Evolutionary conservation across 2,888 invertebrate genomes (phyloP).

Genomic region (Patella depressa): DNA sequence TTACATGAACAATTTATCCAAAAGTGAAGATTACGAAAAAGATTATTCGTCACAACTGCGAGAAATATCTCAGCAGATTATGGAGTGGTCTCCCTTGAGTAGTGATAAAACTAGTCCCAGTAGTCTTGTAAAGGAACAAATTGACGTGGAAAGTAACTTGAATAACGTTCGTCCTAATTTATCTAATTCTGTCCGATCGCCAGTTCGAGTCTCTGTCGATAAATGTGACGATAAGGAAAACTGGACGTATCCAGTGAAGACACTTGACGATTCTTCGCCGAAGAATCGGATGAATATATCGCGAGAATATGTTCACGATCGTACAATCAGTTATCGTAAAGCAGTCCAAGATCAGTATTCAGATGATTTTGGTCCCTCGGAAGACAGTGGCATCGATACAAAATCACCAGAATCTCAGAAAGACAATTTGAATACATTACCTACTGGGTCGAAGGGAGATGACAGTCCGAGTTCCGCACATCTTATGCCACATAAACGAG

Average conservation of each 20-base stretch:
- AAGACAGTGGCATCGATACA: conserved; percentile 40
- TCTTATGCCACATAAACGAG: conserved; percentile 58
- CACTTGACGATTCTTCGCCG: neutral
- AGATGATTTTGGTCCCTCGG: conserved; percentile 45
- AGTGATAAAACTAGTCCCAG: conserved; percentile 10
- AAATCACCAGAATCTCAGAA: conserved; percentile 26
- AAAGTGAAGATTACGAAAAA: conserved; percentile 44
- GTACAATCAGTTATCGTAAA: conserved; percentile 55
- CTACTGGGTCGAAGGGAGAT: conserved; percentile 17
- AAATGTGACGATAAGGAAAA: neutral
- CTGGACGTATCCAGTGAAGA: neutral
- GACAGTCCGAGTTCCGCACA: conserved; percentile 25
- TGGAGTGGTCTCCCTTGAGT: conserved; percentile 46
- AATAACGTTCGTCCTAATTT: neutral
- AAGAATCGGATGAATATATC: neutral
- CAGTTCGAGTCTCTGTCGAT: neutral
- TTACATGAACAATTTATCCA: conserved; percentile 29
- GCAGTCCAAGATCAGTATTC: conserved; percentile 54
- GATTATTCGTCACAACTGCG: conserved; percentile 55
- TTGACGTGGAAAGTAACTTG: conserved; percentile 18
- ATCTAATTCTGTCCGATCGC: neutral
- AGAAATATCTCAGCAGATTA: conserved; percentile 56
- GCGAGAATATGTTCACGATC: conserved; percentile 56
- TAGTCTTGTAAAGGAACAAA: conserved; percentile 32
- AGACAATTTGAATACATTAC: conserved; percentile 29